phyloP scores from a whole-genome alignment of 1,140 invertebrate genomes.

The Copidosoma floridanum region DNA sequence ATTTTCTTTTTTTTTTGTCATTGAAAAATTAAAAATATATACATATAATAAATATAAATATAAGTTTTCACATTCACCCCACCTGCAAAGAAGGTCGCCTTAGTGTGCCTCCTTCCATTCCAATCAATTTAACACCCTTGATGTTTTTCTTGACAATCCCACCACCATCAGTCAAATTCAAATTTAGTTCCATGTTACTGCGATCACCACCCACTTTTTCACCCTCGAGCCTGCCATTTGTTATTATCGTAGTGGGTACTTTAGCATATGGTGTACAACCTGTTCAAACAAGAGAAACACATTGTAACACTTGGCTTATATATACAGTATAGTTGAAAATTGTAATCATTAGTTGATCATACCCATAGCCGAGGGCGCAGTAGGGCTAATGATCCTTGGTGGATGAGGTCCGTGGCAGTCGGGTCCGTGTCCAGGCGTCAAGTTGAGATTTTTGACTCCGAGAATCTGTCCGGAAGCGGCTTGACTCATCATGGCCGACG shows the following conservation, averaged over 20 bases:
- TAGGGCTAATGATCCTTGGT: conserved; percentile 29
- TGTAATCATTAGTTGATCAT: too few species aligned
- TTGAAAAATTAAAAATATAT: too few species aligned
- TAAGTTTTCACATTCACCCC: too few species aligned
- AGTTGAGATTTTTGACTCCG: conserved; percentile 45
- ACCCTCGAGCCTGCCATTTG: conserved; percentile 28
- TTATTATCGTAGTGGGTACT: conserved; percentile 22
- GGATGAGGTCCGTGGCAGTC: conserved; percentile 29
- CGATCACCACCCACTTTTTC: conserved; percentile 40
- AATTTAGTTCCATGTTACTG: conserved; percentile 48
- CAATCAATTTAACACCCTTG: conserved; percentile 52
- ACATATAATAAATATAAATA: too few species aligned
- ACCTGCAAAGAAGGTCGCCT: conserved; percentile 52
- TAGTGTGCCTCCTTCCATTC: conserved; percentile 52
- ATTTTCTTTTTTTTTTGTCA: too few species aligned
- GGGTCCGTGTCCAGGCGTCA: conserved; percentile 30
- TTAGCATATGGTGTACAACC: conserved; percentile 17
- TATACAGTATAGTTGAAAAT: too few species aligned
- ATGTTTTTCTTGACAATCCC: conserved; percentile 47
- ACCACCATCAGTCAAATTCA: conserved; percentile 41
- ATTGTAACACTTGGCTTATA: too few species aligned
- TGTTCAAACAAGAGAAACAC: background rate
- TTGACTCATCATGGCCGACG: conserved; percentile 31
- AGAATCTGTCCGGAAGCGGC: conserved; percentile 42
- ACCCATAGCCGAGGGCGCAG: conserved; percentile 32